Percentiles rank a stretch among this genome's conserved stretches.
Conservation (phyloP, 2,113 vertebrate genomes). For the Alosa alosa region DNA sequence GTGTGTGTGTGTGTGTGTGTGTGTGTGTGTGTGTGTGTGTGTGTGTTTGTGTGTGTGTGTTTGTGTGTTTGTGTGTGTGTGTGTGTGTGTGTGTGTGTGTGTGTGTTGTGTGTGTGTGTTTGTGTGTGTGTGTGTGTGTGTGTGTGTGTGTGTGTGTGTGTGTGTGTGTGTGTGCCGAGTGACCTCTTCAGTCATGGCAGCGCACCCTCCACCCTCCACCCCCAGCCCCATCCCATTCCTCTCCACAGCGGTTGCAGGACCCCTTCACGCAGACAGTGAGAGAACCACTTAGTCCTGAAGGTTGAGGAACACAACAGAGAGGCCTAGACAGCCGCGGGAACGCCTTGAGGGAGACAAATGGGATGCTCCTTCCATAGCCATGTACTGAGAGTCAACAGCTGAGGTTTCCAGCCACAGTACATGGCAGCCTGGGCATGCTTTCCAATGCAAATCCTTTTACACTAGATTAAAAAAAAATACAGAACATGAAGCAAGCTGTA, state of each 20-base stretch:
- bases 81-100: not conserved
- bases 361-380: not conserved
- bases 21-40: not conserved
- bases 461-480: not conserved
- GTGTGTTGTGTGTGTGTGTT: not conserved
- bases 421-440: not conserved
- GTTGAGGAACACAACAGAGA: not conserved
- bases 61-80: not conserved
- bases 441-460: not conserved
- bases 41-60: not conserved
- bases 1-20: not conserved
- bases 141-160: slow-evolving; percentile 2
- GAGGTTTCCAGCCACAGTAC: not conserved
- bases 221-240: not conserved
- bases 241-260: not conserved
- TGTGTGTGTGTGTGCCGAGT: not conserved
- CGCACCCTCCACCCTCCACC: not conserved
- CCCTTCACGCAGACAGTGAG: not conserved
- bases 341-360: slow-evolving; percentile 6
- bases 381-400: not conserved
- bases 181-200: not conserved
- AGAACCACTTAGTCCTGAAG: not conserved
- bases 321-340: not conserved
- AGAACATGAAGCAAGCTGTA: not conserved
- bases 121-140: not conserved